Conservation (phyloP, 2,888 invertebrate genomes). For the Calameuta filiformis region DNA sequence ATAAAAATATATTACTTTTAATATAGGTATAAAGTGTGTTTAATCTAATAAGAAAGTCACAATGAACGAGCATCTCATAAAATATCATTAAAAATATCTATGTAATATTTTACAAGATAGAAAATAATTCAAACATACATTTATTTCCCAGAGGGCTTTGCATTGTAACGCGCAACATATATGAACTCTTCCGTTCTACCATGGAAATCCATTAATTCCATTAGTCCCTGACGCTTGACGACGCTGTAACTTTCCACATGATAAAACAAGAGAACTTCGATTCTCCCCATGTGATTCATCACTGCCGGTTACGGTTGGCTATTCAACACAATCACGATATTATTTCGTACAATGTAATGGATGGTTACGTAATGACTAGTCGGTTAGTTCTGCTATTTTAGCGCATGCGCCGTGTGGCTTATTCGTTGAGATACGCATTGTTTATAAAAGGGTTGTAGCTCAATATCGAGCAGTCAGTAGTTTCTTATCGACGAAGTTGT, state of each 20-base stretch:
- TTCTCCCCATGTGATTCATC: neutral
- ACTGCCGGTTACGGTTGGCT: neutral
- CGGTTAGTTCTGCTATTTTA: neutral
- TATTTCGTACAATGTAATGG: neutral
- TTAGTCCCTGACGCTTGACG: neutral
- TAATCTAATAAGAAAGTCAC: too few relatives aligned
- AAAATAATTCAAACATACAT: too few relatives aligned
- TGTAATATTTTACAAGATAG: too few relatives aligned
- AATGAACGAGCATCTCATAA: too few relatives aligned
- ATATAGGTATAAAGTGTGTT: too few relatives aligned
- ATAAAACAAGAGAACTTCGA: neutral
- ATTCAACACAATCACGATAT: neutral
- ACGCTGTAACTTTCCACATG: neutral
- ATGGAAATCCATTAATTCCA: neutral
- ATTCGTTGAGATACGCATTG: neutral
- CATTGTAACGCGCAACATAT: neutral
- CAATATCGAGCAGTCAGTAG: neutral
- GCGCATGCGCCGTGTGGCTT: neutral
- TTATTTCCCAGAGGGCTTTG: too few relatives aligned
- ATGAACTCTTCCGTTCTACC: neutral
- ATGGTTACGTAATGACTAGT: neutral
- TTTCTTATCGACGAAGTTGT: neutral
- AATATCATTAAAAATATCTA: too few relatives aligned
- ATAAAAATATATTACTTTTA: too few relatives aligned
- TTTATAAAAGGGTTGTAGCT: neutral